Evolutionary conservation across 2,113 vertebrate species (phyloP).

Genomic region (Anas platyrhynchos): DNA sequence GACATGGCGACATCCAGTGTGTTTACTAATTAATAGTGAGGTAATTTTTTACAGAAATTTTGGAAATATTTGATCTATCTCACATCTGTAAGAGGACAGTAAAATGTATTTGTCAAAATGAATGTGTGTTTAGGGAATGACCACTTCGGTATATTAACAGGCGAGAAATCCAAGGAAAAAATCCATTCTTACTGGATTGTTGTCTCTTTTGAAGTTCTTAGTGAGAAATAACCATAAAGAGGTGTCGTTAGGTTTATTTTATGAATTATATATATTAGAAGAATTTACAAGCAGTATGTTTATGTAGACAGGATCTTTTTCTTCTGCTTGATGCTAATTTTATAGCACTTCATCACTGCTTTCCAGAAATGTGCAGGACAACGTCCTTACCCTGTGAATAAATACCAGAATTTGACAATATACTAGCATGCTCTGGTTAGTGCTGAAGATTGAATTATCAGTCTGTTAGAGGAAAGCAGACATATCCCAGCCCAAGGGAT

Average conservation of each 20-base stretch:
- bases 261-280: background rate
- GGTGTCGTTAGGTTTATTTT: background rate
- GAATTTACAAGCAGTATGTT: background rate
- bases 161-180: background rate
- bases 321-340: background rate
- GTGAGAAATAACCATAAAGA: background rate
- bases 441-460: background rate
- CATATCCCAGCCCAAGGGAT: background rate
- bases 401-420: background rate
- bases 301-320: background rate
- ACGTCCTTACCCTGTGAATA: background rate
- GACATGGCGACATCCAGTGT: background rate
- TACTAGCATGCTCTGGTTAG: fast-evolving
- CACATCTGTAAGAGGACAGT: slow-evolving; percentile 7
- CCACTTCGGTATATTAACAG: background rate
- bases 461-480: background rate
- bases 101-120: slow-evolving; percentile 17
- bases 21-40: background rate
- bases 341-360: background rate
- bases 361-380: background rate
- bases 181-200: background rate
- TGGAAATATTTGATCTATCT: background rate
- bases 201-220: background rate
- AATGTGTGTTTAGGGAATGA: background rate
- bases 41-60: slow-evolving; percentile 1